These are phyloP conservation scores for Drosophila lacteicornis DNA, from an alignment of 1,140 invertebrate species.

Conservation along the genomic window DNA sequence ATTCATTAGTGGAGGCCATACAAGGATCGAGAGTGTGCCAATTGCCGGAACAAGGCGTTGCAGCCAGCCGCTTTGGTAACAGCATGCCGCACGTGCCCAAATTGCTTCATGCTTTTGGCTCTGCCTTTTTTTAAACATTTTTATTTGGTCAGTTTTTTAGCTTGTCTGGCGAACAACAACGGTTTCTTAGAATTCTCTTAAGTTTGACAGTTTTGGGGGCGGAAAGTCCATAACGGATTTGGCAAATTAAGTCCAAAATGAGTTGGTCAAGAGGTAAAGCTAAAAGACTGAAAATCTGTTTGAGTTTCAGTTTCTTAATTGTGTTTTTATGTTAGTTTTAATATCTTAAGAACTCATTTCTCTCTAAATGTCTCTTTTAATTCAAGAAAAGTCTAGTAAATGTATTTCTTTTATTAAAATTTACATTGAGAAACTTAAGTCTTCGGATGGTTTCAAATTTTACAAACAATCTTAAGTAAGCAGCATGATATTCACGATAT, in stretches of 20 bases:
- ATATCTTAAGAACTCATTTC: background rate
- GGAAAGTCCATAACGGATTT: constrained; percentile 3
- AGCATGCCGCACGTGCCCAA: constrained; percentile 47
- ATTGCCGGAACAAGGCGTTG: constrained; percentile 10
- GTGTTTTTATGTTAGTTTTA: background rate
- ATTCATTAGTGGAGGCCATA: constrained; percentile 33
- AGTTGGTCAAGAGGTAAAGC: background rate
- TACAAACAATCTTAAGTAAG: no score
- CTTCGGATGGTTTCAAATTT: no score
- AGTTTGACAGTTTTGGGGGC: constrained; percentile 3
- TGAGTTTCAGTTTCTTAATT: background rate
- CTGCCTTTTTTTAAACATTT: constrained; percentile 47
- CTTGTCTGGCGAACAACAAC: background rate
- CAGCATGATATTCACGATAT: no score
- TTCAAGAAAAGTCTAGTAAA: no score
- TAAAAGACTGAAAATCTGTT: background rate
- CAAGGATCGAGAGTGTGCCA: constrained; percentile 24
- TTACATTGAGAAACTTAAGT: no score
- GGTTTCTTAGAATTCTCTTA: constrained; percentile 27
- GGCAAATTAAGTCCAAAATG: background rate
- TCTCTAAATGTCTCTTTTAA: no score
- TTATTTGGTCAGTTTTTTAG: background rate
- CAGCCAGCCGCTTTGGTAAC: constrained; percentile 7
- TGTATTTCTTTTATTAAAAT: no score
- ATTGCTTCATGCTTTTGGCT: constrained; percentile 24